A percentile compares a stretch with the other conserved stretches of the same genome.
phyloP scores from a whole-genome alignment of 2,797 vertebrate species.

The Sebastes alutus region DNA sequence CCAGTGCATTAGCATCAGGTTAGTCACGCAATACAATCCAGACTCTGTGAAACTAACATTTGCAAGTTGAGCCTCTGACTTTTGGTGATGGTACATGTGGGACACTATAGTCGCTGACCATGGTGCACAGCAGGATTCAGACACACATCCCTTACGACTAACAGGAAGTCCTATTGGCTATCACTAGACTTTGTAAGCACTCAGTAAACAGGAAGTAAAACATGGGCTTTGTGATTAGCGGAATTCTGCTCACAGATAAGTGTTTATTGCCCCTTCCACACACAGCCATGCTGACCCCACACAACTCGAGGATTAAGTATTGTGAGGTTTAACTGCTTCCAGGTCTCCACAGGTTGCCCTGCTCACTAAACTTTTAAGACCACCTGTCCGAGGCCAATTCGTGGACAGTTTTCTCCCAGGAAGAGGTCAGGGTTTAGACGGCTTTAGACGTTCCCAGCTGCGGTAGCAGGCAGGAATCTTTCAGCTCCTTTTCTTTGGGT shows the following conservation, averaged over 20 bases:
- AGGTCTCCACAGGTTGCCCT: slow-evolving; percentile 63
- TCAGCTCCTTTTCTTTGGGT: slow-evolving; percentile 13
- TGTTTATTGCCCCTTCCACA: slow-evolving; percentile 74
- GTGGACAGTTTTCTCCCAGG: slow-evolving; percentile 48
- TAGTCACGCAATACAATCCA: slow-evolving; percentile 19
- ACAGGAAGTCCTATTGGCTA: slow-evolving; percentile 27
- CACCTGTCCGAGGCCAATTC: slow-evolving; percentile 64
- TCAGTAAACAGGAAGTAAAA: slow-evolving; percentile 59
- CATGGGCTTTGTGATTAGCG: slow-evolving; percentile 61
- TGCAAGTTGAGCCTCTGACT: neutral
- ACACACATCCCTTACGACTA: slow-evolving; percentile 4
- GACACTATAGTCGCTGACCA: neutral
- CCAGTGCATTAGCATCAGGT: slow-evolving; percentile 99
- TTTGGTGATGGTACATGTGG: neutral
- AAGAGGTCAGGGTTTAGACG: slow-evolving; percentile 54
- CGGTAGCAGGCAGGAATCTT: slow-evolving; percentile 21
- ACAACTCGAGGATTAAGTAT: slow-evolving; percentile 62
- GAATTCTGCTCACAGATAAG: slow-evolving; percentile 65
- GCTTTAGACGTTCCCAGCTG: slow-evolving; percentile 53
- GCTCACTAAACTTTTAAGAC: slow-evolving; percentile 67
- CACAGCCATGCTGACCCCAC: slow-evolving; percentile 55
- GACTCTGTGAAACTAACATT: neutral
- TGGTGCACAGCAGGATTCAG: slow-evolving; percentile 1
- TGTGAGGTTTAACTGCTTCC: slow-evolving; percentile 70
- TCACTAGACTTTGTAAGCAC: slow-evolving; percentile 18